Evolutionary conservation across 2,797 vertebrate species (phyloP).

Genomic region (Crocidura indochinensis): DNA sequence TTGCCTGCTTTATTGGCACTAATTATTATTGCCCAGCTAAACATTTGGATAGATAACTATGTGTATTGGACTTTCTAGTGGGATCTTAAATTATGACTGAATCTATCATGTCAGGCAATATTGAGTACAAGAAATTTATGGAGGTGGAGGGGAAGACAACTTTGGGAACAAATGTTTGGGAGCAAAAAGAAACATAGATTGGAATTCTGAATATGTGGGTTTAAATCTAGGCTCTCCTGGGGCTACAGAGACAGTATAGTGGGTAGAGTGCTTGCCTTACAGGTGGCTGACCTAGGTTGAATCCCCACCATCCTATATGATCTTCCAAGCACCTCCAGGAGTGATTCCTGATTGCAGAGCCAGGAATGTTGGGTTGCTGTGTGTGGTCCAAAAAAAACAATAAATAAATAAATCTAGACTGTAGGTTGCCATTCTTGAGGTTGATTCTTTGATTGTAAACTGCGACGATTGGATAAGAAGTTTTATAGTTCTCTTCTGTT

Average conservation of each 20-base stretch:
- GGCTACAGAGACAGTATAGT: too few species aligned
- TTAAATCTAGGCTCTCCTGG: constrained; percentile 6
- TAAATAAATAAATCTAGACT: too few species aligned
- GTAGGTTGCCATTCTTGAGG: background rate
- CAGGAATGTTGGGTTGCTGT: too few species aligned
- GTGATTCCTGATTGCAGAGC: too few species aligned
- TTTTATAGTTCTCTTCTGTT: constrained; percentile 4
- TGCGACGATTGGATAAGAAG: background rate
- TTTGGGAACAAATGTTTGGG: constrained; percentile 12
- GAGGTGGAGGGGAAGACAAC: background rate
- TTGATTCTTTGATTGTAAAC: constrained; percentile 33
- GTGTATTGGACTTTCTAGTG: constrained; percentile 49
- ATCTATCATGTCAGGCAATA: constrained; percentile 14
- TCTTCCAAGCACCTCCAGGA: too few species aligned
- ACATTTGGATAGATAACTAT: constrained; percentile 52
- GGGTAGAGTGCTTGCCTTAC: too few species aligned
- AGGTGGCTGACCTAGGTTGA: too few species aligned
- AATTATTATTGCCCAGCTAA: constrained; percentile 46
- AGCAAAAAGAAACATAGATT: background rate
- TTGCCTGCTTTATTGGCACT: background rate
- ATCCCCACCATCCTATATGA: too few species aligned
- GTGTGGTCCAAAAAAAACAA: too few species aligned
- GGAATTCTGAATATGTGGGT: constrained; percentile 31
- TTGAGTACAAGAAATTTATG: constrained; percentile 24
- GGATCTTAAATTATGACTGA: constrained; percentile 36